These are phyloP conservation scores for Falco cherrug DNA, from an alignment of 2,797 vertebrate species.

Conservation along the genomic window DNA sequence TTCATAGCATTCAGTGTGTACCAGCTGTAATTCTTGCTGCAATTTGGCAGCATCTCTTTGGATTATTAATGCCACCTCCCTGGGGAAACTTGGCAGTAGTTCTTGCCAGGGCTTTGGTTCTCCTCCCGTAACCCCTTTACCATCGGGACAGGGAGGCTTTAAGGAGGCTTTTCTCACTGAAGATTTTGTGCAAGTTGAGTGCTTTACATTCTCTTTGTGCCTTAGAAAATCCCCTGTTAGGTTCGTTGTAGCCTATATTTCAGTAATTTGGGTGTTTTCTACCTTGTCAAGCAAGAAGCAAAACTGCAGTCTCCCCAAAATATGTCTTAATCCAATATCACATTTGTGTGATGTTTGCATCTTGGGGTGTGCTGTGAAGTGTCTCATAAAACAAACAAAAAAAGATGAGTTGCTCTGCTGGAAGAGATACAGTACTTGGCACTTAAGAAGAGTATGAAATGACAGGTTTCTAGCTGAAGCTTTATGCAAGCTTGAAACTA, in stretches of 20 bases:
- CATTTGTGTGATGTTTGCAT: not conserved
- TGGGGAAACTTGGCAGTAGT: not conserved
- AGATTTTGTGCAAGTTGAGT: not conserved
- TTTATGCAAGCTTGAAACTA: not conserved
- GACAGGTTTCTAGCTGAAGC: not conserved
- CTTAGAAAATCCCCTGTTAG: not conserved
- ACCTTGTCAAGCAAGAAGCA: not conserved
- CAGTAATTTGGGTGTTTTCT: not conserved
- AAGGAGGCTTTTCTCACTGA: not conserved
- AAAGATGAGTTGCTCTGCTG: not conserved
- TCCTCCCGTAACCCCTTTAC: not conserved
- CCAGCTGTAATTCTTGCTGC: not conserved
- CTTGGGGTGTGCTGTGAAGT: not conserved
- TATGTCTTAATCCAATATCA: not conserved
- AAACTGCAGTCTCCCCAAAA: not conserved
- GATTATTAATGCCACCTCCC: not conserved
- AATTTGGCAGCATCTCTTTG: not conserved
- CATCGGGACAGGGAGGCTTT: fast-evolving
- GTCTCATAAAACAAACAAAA: not conserved
- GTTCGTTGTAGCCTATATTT: not conserved
- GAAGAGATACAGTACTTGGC: too few species aligned
- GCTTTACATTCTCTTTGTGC: not conserved
- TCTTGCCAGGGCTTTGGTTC: not conserved
- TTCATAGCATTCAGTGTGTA: fast-evolving
- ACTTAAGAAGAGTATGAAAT: not conserved